These are phyloP conservation scores for Odontamblyopus lacepedii DNA, from an alignment of 2,797 vertebrate species.

Conservation along the genomic window DNA sequence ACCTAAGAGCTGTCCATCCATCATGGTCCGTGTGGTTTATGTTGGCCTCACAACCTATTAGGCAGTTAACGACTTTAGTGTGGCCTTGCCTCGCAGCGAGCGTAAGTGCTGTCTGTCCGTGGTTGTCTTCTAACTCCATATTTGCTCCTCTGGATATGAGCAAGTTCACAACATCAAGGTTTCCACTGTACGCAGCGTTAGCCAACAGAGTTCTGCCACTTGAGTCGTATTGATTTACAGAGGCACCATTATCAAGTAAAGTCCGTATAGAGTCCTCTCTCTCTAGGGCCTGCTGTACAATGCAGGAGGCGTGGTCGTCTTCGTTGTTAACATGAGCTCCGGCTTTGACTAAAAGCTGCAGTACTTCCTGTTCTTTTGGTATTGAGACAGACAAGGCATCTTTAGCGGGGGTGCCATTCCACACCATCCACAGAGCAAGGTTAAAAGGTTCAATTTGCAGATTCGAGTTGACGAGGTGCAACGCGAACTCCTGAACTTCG, in stretches of 20 bases:
- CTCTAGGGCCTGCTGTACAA: conserved; percentile 93
- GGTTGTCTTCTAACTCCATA: conserved; percentile 91
- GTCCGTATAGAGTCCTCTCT: conserved; percentile 96
- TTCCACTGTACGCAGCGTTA: conserved; percentile 93
- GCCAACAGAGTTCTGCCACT: conserved; percentile 90
- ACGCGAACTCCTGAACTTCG: conserved; percentile 95
- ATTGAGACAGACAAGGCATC: conserved; percentile 92
- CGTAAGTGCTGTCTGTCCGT: conserved; percentile 94
- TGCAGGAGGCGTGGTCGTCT: conserved; percentile 90
- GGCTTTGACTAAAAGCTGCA: conserved; percentile 96
- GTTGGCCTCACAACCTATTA: conserved; percentile 93
- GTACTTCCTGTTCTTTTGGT: conserved; percentile 94
- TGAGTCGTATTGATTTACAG: conserved; percentile 93
- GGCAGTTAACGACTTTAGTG: conserved; percentile 95
- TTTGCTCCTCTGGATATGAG: conserved; percentile 91
- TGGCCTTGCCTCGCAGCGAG: conserved; percentile 95
- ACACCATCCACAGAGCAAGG: conserved; percentile 98
- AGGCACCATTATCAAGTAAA: conserved; percentile 91
- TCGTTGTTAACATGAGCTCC: conserved; percentile 95
- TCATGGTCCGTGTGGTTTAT: conserved; percentile 97
- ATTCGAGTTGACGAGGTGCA: conserved; percentile 94
- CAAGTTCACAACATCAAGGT: conserved; percentile 93
- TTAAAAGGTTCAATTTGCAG: conserved; percentile 91
- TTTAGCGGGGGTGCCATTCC: conserved; percentile 95
- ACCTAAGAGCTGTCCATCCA: conserved; percentile 94